A percentile compares a stretch with the other conserved stretches of the same genome.
These are phyloP conservation scores for Porites lutea DNA, from an alignment of 64 coral and sea anemone genomes.

Conservation along the genomic window DNA sequence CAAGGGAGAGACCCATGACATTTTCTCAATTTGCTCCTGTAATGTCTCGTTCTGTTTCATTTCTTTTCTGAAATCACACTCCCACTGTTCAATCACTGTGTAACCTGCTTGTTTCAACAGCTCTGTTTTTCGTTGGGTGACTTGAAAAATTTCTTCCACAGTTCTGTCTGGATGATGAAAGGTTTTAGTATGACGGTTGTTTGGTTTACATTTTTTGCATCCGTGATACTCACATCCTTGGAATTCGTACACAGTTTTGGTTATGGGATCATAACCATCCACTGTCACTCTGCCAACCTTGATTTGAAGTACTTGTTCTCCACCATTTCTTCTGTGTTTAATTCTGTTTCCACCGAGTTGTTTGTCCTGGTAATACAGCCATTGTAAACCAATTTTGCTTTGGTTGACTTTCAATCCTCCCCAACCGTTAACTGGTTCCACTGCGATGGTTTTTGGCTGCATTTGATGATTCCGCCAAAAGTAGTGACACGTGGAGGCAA, in stretches of 20 bases:
- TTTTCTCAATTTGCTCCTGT: not conserved
- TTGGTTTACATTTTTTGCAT: not conserved
- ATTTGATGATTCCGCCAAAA: not conserved
- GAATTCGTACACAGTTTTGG: not conserved
- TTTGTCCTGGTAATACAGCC: not conserved
- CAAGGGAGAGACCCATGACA: not conserved
- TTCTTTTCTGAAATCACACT: not conserved
- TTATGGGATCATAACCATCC: not conserved
- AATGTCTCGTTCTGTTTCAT: not conserved
- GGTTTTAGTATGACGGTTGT: not conserved
- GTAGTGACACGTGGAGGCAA: not conserved
- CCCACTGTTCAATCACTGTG: not conserved
- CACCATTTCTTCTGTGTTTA: not conserved
- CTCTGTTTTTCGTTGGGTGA: not conserved
- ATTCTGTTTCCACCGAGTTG: not conserved
- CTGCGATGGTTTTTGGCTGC: not conserved
- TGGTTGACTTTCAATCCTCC: not conserved
- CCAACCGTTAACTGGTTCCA: slow-evolving; percentile 14
- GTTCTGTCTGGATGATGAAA: not conserved
- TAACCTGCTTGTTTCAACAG: not conserved
- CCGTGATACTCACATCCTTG: slow-evolving; percentile 36
- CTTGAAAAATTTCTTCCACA: not conserved
- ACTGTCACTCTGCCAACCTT: not conserved
- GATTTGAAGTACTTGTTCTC: not conserved
- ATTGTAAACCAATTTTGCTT: not conserved